A percentile compares a stretch with the other conserved stretches of the same genome.
These are phyloP conservation scores for Chlorops oryzae DNA, from an alignment of 1,140 invertebrate genomes.

Conservation along the genomic window DNA sequence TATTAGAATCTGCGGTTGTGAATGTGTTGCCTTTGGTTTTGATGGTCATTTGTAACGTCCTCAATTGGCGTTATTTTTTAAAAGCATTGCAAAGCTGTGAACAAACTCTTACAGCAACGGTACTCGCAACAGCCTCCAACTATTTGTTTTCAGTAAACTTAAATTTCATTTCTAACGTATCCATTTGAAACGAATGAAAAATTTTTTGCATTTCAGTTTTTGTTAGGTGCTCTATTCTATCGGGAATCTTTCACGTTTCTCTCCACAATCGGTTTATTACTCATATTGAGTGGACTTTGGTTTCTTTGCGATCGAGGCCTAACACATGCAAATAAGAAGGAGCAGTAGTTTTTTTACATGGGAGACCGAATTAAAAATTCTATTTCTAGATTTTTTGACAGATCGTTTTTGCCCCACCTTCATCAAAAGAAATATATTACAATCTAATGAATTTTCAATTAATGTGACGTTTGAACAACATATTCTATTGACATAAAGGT, in stretches of 20 bases:
- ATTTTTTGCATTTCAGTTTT: too few species aligned
- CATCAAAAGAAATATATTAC: too few species aligned
- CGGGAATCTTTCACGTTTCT: constrained; percentile 23
- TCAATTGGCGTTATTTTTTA: constrained; percentile 53
- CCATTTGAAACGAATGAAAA: too few species aligned
- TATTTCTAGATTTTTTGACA: too few species aligned
- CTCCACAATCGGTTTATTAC: constrained; percentile 24
- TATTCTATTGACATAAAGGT: too few species aligned
- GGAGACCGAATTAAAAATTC: too few species aligned
- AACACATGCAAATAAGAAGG: too few species aligned
- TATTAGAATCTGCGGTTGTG: constrained; percentile 19
- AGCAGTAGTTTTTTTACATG: too few species aligned
- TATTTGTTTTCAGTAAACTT: constrained; percentile 54
- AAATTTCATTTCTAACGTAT: not conserved
- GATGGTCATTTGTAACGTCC: constrained; percentile 53
- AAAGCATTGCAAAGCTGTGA: constrained; percentile 51
- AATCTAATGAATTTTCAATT: too few species aligned
- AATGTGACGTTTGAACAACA: too few species aligned
- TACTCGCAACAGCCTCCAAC: constrained; percentile 53
- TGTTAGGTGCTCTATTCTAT: constrained; percentile 28
- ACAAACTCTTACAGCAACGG: constrained; percentile 53
- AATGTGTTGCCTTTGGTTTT: constrained; percentile 33
- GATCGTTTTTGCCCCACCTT: too few species aligned
- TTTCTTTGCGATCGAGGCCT: constrained; percentile 32
- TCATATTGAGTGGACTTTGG: constrained; percentile 32